Evolutionary conservation across 2,888 invertebrate genomes (phyloP), one percentile per base, ranked within the genome.

Genomic region (Carpatolechia fugitivella): DNA sequence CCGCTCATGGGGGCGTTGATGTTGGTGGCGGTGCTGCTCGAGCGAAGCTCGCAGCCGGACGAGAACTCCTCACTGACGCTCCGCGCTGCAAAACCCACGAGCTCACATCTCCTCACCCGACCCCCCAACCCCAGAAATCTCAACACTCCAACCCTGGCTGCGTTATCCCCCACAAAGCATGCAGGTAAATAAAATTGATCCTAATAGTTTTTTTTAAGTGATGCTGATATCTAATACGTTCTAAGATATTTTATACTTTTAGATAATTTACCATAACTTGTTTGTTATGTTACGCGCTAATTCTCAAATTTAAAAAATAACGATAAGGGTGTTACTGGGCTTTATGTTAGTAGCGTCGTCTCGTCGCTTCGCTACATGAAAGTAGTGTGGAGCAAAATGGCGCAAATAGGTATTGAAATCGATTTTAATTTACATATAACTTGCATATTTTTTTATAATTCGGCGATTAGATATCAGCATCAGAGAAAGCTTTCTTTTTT

Each of bases 31-130:
- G n/a, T n/a, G n/a, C n/a, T n/a, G n/a, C n/a, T n/a, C n/a, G n/a
- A n/a, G n/a, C n/a, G n/a, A n/a, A n/a, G n/a, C 86, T 99, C 98
- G 83, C 96, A 96, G 69, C 95, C 96, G 87, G 97, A 97, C 85
- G 97, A 97, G 91, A 98, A 98, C 89, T 99, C 98, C 91, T 99
- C 98, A 78, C 98, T 98, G 88, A 98, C 97, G 92, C 97, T 98
- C 82, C 97, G 94, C 74, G 97, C 97, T 97, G 92, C 68, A 89
- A 85, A 79, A 85, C 76, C 75, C 74, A 71, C 74, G 68, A 72
- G 79, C 84, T 85, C 82, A 83, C 79, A 77, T 78, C 78, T 24
- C 33, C 33, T 33, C 78, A 73, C 73, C 80, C 82, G 82, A 31
- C 72, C 70, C 63, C 61, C 61, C 59, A 64, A 68, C 71, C 58